Evolutionary conservation across 2,797 vertebrate species (phyloP), one percentile per base, ranked within the genome.

Genomic region (Margarornis squamiger): DNA sequence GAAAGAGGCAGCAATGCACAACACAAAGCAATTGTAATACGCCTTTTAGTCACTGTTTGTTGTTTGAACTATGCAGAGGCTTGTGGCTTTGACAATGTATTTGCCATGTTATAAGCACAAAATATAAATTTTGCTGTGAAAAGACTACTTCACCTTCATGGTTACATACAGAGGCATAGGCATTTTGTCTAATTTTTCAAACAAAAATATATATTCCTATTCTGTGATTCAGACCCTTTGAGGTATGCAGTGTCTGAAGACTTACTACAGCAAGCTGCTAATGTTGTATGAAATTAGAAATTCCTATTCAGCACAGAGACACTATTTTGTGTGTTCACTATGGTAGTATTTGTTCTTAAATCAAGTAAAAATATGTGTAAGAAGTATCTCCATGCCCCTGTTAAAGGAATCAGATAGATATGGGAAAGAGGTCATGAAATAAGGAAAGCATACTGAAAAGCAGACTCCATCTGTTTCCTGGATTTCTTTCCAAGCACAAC

Each of bases 261-360:
- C 48, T 86, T 67, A 88, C 66, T 52, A 76, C 48, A 93, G 27
- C 22, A 66, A 95, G 68, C 38, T 97, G 75, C 79, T 97, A 91
- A 90, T 90, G 43, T 92, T 94, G 67, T 95, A 90, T 74, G 83
- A 95, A 97, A 95, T 93, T 89, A 71, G 91, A 94, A 97, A 92
- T 39, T 83, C 49, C 70, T 94, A 19, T 39, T 66, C 45, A 66
- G 18, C 61, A 30, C 34, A 88, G 62, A 70, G 52, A 82, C 4
- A 24, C 32, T 49, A 19, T 45, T 55, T 70, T 79, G 30, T 83
- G 27, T 24, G 78, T 71, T 55, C 46, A 16, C 29, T 58, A 29
- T 11, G 19, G 15, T 32, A 90, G 26, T 59, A 92, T 46, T 55
- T 82, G n/a, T 66, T 89, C 45, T 84, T 41, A 20, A 79, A 32